Evolutionary conservation across 2,797 vertebrate genomes (phyloP).

Genomic region (Myotis myotis): DNA sequence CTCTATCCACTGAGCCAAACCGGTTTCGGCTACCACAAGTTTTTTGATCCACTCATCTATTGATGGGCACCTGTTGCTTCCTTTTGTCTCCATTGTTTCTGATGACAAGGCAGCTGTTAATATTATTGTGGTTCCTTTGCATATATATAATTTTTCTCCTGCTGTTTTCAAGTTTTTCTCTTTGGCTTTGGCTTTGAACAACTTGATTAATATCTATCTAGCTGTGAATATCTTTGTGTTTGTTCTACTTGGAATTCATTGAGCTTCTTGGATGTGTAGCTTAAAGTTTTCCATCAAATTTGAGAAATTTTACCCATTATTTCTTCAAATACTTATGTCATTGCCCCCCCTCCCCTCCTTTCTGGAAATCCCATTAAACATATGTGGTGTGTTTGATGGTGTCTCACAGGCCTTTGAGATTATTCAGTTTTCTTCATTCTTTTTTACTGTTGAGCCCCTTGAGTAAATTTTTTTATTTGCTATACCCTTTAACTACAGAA

Average conservation of each 20-base stretch:
- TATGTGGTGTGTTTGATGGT: background rate
- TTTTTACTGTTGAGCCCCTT: background rate
- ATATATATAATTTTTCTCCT: background rate
- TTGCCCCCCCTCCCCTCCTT: background rate
- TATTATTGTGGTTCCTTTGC: background rate
- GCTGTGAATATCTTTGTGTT: background rate
- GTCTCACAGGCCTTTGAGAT: background rate
- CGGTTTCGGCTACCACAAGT: background rate
- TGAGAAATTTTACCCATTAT: constrained; percentile 7
- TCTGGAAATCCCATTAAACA: background rate
- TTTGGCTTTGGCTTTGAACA: background rate
- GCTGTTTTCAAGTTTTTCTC: background rate
- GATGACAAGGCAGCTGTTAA: background rate
- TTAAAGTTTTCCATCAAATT: background rate
- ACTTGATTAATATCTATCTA: background rate
- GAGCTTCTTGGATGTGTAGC: background rate
- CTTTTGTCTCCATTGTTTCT: background rate
- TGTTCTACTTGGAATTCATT: background rate
- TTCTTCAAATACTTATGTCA: background rate
- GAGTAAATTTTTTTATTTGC: background rate
- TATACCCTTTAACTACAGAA: background rate
- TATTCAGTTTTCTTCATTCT: background rate
- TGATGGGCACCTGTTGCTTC: background rate
- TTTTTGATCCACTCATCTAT: background rate
- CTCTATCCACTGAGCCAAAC: too few relatives aligned